Conservation (phyloP, 2,888 invertebrate species). For the Lasioglossum figueresi region DNA sequence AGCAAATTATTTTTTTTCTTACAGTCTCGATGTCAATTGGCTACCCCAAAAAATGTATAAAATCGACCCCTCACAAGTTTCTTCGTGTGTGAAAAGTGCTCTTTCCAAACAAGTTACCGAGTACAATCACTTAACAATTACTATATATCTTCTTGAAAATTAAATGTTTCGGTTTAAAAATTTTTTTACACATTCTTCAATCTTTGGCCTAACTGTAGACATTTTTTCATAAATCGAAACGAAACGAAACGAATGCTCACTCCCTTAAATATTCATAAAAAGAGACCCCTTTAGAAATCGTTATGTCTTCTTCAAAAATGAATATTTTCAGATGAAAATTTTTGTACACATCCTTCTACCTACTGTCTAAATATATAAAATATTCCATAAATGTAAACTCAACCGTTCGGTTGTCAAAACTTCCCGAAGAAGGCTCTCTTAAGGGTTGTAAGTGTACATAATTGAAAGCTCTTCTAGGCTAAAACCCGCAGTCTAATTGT, state of each 20-base stretch:
- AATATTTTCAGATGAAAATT: too few species aligned
- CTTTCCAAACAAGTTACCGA: too few species aligned
- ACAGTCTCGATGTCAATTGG: not conserved
- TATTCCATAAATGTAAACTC: not conserved
- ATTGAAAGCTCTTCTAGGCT: not conserved
- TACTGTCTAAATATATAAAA: not conserved
- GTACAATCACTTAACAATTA: too few species aligned
- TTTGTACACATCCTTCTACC: not conserved
- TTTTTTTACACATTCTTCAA: too few species aligned
- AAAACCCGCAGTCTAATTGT: not conserved
- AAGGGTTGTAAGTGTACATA: not conserved
- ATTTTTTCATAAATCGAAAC: too few species aligned
- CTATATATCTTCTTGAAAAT: too few species aligned
- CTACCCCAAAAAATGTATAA: not conserved
- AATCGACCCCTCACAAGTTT: not conserved
- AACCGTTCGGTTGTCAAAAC: not conserved
- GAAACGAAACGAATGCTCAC: too few species aligned
- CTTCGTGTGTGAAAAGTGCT: too few species aligned
- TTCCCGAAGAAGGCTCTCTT: not conserved
- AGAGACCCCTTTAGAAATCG: too few species aligned
- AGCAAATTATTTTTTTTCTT: not conserved
- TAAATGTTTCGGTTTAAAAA: too few species aligned
- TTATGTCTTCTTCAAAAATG: not conserved
- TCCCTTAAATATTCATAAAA: too few species aligned
- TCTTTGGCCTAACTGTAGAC: too few species aligned